Percentiles rank a stretch among this genome's conserved stretches.
These are phyloP conservation scores for Plutomurus gul DNA, from an alignment of 1,140 invertebrate genomes.

Conservation along the genomic window DNA sequence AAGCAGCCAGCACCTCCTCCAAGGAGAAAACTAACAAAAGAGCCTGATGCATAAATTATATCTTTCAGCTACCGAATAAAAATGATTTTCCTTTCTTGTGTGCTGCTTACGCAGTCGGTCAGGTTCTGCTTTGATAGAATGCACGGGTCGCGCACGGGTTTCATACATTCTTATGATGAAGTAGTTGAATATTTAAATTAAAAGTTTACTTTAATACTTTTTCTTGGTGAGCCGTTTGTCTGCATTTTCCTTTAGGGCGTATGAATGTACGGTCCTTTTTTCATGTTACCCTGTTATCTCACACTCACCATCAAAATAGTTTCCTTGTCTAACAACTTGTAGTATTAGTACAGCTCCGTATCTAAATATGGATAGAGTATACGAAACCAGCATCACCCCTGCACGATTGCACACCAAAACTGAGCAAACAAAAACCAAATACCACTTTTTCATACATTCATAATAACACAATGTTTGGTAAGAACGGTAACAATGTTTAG, in stretches of 20 bases:
- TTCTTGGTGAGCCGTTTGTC: background rate
- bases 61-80: conserved; percentile 32
- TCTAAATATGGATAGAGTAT: no score
- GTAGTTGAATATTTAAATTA: conserved; percentile 1
- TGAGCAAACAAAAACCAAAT: no score
- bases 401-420: no score
- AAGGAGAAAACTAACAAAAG: conserved; percentile 9
- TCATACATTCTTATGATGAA: conserved; percentile 11
- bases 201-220: conserved; percentile 17
- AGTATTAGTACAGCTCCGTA: no score
- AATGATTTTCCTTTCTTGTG: background rate
- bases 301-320: conserved; percentile 1
- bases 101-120: background rate
- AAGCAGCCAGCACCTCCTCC: background rate
- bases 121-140: background rate
- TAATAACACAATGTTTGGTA: no score
- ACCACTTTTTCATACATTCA: no score
- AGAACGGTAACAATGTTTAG: no score
- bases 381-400: no score
- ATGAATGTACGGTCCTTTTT: conserved; percentile 12
- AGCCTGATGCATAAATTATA: conserved; percentile 25
- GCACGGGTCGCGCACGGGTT: conserved; percentile 26
- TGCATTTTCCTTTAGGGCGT: background rate
- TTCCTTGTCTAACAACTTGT: background rate
- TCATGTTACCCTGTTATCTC: background rate